phyloP scores from a whole-genome alignment of 2,888 invertebrate genomes.

The Trichacis sp. region DNA sequence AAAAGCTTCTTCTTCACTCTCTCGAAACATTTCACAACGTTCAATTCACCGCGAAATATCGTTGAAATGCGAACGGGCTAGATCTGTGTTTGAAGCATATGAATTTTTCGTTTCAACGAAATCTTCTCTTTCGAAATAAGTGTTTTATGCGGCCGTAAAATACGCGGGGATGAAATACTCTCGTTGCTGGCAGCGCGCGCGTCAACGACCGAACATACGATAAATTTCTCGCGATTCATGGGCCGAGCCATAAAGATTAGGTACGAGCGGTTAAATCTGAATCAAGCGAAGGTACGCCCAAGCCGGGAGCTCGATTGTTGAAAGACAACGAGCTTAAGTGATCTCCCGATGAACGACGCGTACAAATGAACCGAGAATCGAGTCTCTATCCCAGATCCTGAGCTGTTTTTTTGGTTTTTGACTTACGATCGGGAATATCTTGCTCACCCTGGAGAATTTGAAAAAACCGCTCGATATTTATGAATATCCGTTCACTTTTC shows the following conservation, averaged over 20 bases:
- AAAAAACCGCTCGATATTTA: no score
- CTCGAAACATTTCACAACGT: no score
- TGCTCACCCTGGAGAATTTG: no score
- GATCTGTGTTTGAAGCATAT: slow-evolving; percentile 40
- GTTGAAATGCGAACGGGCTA: slow-evolving; percentile 22
- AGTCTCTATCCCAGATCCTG: not conserved
- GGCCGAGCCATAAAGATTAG: slow-evolving; percentile 42
- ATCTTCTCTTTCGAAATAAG: slow-evolving; percentile 37
- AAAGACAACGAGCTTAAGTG: slow-evolving; percentile 30
- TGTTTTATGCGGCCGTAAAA: slow-evolving; percentile 42
- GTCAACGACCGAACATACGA: slow-evolving; percentile 43
- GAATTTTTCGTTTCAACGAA: slow-evolving; percentile 34
- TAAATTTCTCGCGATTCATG: slow-evolving; percentile 45
- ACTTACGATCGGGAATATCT: no score
- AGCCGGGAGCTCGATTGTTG: slow-evolving; percentile 23
- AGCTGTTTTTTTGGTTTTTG: not conserved
- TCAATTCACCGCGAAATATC: no score
- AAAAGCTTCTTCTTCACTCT: no score
- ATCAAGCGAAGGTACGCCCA: slow-evolving; percentile 26
- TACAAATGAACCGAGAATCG: not conserved
- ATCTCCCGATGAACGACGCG: slow-evolving; percentile 4
- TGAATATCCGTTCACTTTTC: no score
- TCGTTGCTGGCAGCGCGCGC: slow-evolving; percentile 39
- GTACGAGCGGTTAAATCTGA: slow-evolving; percentile 43
- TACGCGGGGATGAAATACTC: slow-evolving; percentile 40